Percentiles rank a stretch among this genome's conserved stretches.
These are phyloP conservation scores for Autographa gamma DNA, from an alignment of 2,888 invertebrate species.

Conservation along the genomic window DNA sequence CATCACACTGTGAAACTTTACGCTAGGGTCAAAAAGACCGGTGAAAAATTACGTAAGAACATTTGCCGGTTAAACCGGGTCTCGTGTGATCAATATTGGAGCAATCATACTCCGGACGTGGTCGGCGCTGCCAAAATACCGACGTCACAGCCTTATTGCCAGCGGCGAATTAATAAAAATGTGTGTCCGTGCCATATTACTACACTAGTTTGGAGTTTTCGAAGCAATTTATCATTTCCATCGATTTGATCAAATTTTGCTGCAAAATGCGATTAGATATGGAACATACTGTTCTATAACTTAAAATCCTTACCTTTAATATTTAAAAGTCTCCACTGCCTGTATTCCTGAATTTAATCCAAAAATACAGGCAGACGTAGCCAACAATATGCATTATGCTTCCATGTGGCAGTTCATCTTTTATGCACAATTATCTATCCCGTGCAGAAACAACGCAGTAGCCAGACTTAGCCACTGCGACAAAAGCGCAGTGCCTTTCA, in stretches of 20 bases:
- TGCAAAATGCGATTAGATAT: not conserved
- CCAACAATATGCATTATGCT: not conserved
- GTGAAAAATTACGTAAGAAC: slow-evolving; percentile 48
- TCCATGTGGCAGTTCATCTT: not conserved
- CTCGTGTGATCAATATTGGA: slow-evolving; percentile 67
- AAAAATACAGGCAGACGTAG: too few relatives aligned
- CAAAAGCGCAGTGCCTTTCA: not conserved
- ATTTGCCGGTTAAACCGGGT: slow-evolving; percentile 52
- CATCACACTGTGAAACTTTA: slow-evolving; percentile 9
- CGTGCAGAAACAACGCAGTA: not conserved
- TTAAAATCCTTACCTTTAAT: not conserved
- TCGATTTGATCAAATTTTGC: not conserved
- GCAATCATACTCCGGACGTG: slow-evolving; percentile 60
- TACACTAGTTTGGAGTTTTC: not conserved
- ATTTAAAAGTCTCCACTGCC: not conserved
- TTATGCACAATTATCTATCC: slow-evolving; percentile 4
- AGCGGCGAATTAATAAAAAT: slow-evolving; percentile 48
- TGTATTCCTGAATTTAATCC: not conserved
- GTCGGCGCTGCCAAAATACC: slow-evolving; percentile 52
- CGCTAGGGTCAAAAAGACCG: slow-evolving; percentile 28
- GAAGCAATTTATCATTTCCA: not conserved
- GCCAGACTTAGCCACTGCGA: not conserved
- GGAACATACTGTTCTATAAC: not conserved
- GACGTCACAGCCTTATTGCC: slow-evolving; percentile 48
- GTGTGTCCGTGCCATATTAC: slow-evolving; percentile 23